Conservation (phyloP, 1,140 invertebrate genomes). For the Eulimnadia texana region DNA sequence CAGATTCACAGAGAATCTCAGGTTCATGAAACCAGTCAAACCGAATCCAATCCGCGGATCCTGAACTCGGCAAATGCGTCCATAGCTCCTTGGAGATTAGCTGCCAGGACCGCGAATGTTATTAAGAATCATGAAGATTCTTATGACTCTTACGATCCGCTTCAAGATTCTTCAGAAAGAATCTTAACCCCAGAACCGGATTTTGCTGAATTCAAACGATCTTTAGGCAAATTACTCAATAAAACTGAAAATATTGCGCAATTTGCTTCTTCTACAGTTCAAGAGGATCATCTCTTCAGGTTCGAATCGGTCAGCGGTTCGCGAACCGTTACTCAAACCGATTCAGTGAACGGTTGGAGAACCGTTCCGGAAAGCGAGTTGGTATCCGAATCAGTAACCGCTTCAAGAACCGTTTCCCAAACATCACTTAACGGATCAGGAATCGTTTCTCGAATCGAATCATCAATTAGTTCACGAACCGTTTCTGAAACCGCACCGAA, state of each 20-base stretch:
- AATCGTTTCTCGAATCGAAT: no score
- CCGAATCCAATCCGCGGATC: neutral
- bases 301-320: neutral
- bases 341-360: neutral
- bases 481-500: no score
- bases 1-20: no score
- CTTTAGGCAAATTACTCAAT: neutral
- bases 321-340: neutral
- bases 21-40: neutral
- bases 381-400: neutral
- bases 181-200: neutral
- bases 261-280: neutral
- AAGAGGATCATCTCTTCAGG: neutral
- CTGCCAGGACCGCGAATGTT: no score
- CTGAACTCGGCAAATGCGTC: neutral
- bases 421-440: no score
- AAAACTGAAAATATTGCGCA: neutral
- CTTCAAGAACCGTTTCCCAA: neutral
- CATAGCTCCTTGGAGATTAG: conserved; percentile 2
- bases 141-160: no score
- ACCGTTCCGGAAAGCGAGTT: no score
- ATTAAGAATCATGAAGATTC: no score
- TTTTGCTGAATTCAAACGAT: neutral
- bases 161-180: neutral
- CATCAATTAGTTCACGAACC: no score